Evolutionary conservation across 30 jellyfish, hydroid and myxozoan species (phyloP).

Genomic region (Turritopsis dohrnii): DNA sequence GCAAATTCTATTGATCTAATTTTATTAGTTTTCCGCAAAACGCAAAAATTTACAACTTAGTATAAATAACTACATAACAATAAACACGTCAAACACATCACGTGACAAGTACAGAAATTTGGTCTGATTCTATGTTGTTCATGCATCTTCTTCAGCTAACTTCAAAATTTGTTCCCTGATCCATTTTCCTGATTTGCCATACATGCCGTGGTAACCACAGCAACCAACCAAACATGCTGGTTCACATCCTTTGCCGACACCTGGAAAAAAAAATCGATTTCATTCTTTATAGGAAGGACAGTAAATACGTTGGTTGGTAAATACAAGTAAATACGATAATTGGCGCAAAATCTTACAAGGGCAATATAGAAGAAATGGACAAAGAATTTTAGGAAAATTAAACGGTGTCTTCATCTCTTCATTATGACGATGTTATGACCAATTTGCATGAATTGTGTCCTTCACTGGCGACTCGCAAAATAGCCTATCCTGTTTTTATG

Average conservation of each 20-base stretch:
- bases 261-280: background rate
- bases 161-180: conserved; percentile 24
- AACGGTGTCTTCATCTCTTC: no score
- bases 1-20: no score
- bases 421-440: no score
- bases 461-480: background rate
- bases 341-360: no score
- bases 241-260: conserved; percentile 37
- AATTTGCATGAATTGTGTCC: no score
- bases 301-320: no score
- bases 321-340: no score
- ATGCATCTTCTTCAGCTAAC: conserved; percentile 9
- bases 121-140: background rate
- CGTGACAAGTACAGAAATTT: background rate
- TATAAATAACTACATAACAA: background rate
- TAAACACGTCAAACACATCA: background rate
- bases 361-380: no score
- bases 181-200: conserved; percentile 28
- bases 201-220: conserved; percentile 45
- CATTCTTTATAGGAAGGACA: background rate
- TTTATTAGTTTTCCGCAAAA: no score
- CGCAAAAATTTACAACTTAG: background rate
- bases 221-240: conserved; percentile 39
- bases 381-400: no score
- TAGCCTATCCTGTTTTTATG: no score